Base-by-base conservation (phyloP, 2,113 vertebrate genomes). In the Baryphthengus martii region DNA sequence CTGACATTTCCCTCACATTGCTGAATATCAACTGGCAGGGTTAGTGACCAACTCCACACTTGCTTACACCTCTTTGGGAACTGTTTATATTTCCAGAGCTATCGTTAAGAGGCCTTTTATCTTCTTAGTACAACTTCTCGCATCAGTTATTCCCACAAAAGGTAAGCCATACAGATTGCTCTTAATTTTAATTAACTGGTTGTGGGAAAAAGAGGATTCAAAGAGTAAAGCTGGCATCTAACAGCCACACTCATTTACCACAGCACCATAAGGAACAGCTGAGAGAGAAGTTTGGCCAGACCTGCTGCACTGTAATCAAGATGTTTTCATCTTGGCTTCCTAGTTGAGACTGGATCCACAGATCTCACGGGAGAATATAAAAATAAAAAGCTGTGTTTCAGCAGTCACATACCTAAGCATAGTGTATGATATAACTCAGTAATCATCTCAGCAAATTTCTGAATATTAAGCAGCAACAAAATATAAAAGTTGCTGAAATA, bases 381-480 rank as follows among this genome's bases (percentile, higher is more conserved):
- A 90, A 74, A 68, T 21, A 85, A 67, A 88, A 65, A 94, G 79
- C 73, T 91, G 6, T 95, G 74, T 85, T 96, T 95, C 94, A 96
- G 82, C 66, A 96, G 90, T 74, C n/a, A 89, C 95, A 70, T 79
- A 93, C 77, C 74, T 95, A 83, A 96, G 88, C 89, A 84, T 79
- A 26, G 68, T 12, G 2, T 75, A 88, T 77, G 85, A 65, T 70
- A 73, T 74, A 93, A 77, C 82, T 67, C 83, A 80, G 70, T 65
- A 91, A 89, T 95, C 88, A 89, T 55, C 87, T 83, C 62, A 49
- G 67, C 3, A 2, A 49, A 49, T 93, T 97, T 47, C 96, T 94
- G 82, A 93, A 97, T 97, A 96, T 96, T 81, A 90, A 83, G 58
- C 49, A 85, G 93, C 81, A 85, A 94, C 73, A 78, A 71, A 90